A percentile compares a stretch with the other conserved stretches of the same genome.
Evolutionary conservation across 2,113 vertebrate species (phyloP).

Genomic region (Oceanites oceanicus): DNA sequence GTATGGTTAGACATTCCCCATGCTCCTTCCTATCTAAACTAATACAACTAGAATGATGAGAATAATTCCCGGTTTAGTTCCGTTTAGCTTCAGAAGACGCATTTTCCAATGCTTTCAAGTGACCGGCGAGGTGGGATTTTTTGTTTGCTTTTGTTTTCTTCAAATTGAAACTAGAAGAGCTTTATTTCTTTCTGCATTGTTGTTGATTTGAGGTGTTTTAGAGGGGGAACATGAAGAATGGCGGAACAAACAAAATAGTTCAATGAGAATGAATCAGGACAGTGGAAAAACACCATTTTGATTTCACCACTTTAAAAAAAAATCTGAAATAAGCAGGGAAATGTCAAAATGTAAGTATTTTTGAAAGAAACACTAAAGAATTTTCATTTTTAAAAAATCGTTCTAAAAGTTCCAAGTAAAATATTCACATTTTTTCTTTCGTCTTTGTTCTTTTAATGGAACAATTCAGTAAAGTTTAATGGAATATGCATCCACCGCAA

Average conservation of each 20-base stretch:
- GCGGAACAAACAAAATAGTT: neutral
- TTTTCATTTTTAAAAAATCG: rapidly evolving
- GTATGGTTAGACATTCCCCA: neutral
- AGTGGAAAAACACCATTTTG: neutral
- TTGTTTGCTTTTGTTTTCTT: neutral
- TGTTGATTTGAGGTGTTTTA: neutral
- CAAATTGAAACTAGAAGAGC: neutral
- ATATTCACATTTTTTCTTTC: neutral
- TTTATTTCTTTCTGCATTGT: neutral
- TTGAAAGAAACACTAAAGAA: neutral
- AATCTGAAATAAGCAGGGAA: neutral
- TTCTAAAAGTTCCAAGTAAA: neutral
- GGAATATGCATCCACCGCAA: neutral
- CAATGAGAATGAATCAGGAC: neutral
- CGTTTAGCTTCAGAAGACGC: neutral
- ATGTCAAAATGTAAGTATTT: neutral
- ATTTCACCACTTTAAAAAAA: neutral
- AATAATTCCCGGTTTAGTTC: neutral
- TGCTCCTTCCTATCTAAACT: neutral
- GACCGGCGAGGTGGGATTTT: neutral
- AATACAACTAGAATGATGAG: neutral
- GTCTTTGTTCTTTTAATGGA: neutral
- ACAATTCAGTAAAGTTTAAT: neutral
- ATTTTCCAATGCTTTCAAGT: neutral
- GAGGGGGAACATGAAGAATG: neutral